A percentile compares a stretch with the other conserved stretches of the same genome.
Evolutionary conservation across 2,888 invertebrate genomes (phyloP).

Genomic region (Rhingia campestris): DNA sequence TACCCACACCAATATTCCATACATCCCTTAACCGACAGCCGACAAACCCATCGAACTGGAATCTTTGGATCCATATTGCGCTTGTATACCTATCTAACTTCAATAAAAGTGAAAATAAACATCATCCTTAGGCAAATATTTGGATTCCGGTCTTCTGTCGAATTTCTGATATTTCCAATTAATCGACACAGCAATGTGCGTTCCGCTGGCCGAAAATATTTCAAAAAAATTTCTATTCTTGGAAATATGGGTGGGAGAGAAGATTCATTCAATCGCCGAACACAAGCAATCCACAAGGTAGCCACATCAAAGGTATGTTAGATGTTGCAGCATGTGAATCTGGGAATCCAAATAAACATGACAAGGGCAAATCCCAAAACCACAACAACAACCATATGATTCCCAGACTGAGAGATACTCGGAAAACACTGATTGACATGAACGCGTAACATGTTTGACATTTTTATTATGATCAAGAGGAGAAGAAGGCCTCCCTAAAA

Average conservation of each 20-base stretch:
- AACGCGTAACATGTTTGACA: conserved; percentile 67
- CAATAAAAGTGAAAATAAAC: conserved; percentile 28
- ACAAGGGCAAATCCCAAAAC: conserved; percentile 47
- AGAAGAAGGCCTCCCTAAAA: conserved; percentile 21
- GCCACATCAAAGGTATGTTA: conserved; percentile 62
- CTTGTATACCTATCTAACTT: no score
- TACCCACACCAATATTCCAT: no score
- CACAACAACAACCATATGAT: conserved; percentile 30
- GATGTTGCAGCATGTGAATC: conserved; percentile 24
- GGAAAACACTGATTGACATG: conserved; percentile 61
- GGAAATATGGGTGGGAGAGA: conserved; percentile 43
- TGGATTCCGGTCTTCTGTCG: conserved; percentile 21
- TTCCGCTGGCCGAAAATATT: conserved; percentile 27
- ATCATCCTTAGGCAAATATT: conserved; percentile 30
- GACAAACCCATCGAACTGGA: no score
- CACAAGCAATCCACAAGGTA: conserved; percentile 53
- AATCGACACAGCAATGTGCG: conserved; percentile 35
- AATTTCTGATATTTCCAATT: conserved; percentile 56
- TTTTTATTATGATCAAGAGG: conserved; percentile 69
- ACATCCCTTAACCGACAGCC: no score
- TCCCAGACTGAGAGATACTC: neutral
- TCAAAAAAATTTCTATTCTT: conserved; percentile 44
- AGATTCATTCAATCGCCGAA: conserved; percentile 59
- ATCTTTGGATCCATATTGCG: no score
- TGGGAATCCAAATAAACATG: conserved; percentile 57